Conservation (phyloP, 2,888 invertebrate species). For the Nezara viridula region DNA sequence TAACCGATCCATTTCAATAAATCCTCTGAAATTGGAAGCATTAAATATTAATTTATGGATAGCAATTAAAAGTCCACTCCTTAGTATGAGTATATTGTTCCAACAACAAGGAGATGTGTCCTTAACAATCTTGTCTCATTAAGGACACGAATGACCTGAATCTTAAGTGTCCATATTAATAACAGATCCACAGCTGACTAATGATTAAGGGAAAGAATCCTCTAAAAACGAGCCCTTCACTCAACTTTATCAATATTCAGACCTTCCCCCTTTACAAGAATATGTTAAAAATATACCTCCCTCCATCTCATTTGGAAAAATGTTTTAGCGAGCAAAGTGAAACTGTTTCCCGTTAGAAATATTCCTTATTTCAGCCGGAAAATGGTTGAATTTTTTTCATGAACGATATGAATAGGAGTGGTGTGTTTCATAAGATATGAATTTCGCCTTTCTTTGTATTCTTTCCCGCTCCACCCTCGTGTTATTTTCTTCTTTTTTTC, state of each 20-base stretch:
- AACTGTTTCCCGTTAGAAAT: neutral
- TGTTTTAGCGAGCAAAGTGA: neutral
- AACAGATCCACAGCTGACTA: neutral
- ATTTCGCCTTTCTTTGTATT: conserved; percentile 9
- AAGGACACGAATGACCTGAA: neutral
- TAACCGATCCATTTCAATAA: neutral
- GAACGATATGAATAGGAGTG: neutral
- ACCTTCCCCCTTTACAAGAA: neutral
- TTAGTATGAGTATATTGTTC: neutral
- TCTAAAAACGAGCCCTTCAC: neutral
- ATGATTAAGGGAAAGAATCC: neutral
- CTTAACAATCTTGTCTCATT: neutral
- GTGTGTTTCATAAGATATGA: conserved; percentile 7
- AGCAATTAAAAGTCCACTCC: neutral
- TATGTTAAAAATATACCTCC: neutral
- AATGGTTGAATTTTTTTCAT: neutral
- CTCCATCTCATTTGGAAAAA: neutral
- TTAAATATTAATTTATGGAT: neutral
- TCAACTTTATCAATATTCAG: neutral
- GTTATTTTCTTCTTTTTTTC: neutral
- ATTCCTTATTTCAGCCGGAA: neutral
- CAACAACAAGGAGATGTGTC: neutral
- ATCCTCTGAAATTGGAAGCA: neutral
- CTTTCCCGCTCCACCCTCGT: neutral
- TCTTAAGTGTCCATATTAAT: neutral